Evolutionary conservation across 2,797 vertebrate species (phyloP).

Genomic region (Thamnophis elegans): DNA sequence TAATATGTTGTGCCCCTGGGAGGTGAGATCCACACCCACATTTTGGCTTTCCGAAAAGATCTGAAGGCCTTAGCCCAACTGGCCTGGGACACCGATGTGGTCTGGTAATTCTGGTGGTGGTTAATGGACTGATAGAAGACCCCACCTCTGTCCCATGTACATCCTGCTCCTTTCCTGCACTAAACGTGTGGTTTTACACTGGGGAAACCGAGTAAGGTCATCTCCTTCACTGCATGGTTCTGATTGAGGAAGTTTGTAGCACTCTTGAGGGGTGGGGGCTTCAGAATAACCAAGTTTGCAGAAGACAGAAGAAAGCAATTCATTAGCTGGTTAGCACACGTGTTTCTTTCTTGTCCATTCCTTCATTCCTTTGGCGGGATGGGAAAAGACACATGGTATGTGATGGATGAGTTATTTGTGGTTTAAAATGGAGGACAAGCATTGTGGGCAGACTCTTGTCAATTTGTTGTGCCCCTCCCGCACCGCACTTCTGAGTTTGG

Average conservation of each 20-base stretch:
- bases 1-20: too few relatives aligned
- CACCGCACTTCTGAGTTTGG: too few relatives aligned
- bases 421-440: neutral
- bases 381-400: neutral
- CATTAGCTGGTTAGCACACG: constrained; percentile 44
- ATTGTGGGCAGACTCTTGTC: neutral
- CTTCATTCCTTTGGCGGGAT: neutral
- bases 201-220: constrained; percentile 77
- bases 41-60: too few relatives aligned
- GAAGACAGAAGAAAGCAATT: constrained; percentile 57
- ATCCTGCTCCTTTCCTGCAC: constrained; percentile 56
- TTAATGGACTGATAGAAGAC: too few relatives aligned
- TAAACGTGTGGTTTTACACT: constrained; percentile 85
- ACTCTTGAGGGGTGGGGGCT: constrained; percentile 32
- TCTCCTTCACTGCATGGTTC: constrained; percentile 77
- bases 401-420: neutral
- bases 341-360: neutral
- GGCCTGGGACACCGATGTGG: too few relatives aligned
- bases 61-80: too few relatives aligned
- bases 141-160: too few relatives aligned
- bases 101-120: too few relatives aligned
- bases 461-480: neutral
- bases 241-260: constrained; percentile 76
- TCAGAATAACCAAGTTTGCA: constrained; percentile 59
- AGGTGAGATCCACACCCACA: too few relatives aligned